phyloP scores from a whole-genome alignment of 2,113 vertebrate species.

The Sakesphorus luctuosus region DNA sequence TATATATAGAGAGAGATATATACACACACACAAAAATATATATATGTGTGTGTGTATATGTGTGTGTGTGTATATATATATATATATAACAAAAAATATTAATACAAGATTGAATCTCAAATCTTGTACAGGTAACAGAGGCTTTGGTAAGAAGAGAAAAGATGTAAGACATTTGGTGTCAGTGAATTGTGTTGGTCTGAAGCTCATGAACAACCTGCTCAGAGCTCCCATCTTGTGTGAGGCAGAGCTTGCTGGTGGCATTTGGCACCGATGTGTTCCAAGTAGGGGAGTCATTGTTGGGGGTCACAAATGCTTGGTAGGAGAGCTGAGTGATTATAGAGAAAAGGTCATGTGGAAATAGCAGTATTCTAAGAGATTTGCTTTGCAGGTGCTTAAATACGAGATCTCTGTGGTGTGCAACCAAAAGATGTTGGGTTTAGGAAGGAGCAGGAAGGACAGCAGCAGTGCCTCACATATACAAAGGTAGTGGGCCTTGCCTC shows the following conservation, averaged over 20 bases:
- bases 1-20: neutral
- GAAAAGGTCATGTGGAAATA: neutral
- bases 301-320: neutral
- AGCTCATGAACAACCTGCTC: neutral
- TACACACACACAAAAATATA: too few relatives aligned
- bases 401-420: neutral
- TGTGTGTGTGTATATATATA: neutral
- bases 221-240: neutral
- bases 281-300: neutral
- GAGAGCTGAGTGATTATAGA: neutral
- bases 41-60: too few relatives aligned
- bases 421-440: neutral
- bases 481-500: rapidly evolving
- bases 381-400: neutral
- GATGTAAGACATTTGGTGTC: neutral
- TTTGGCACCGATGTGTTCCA: neutral
- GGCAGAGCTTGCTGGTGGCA: neutral
- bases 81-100: neutral
- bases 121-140: neutral
- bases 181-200: neutral
- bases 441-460: neutral
- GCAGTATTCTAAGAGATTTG: neutral
- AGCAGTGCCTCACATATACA: neutral
- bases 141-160: neutral
- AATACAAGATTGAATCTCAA: neutral